Evolutionary conservation across 2,113 vertebrate species (phyloP), one percentile per base, ranked within the genome.

Genomic region (Numida meleagris): DNA sequence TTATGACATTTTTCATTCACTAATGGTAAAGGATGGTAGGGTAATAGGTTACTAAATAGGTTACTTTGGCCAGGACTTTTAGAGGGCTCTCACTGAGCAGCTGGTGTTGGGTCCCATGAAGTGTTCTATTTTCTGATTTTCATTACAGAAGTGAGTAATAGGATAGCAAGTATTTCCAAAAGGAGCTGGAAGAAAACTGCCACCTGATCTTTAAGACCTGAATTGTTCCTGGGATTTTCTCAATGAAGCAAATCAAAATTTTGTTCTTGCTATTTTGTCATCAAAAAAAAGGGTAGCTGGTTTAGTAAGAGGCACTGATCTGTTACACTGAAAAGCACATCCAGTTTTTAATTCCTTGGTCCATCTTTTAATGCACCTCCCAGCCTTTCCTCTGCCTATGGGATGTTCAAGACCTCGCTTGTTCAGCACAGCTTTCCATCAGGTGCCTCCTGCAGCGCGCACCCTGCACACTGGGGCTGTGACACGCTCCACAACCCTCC

Each of bases 111-210:
- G 24, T 66, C n/a, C 66, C 84, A n/a, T 2, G 1, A 24, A 55
- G 8, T 38, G 46, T 62, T 76, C 40, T 66, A 6, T 46, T 82
- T 87, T 59, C 84, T 86, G 33, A 53, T 77, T 85, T 77, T 50
- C 50, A 12, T 59, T 55, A 23, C 82, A 76, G 71, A 53, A 76
- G 3, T 31, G 62, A 94, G 25, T n/a, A 65, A 66, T 36, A 72
- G 91, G 36, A 46, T 16, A 79, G 58, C 20, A 89, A 76, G 18
- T 61, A 45, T 76, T 94, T 85, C 88, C 88, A 90, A 80, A 76
- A 93, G 42, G n/a, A 82, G 19, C 1, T 93, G 59, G 50, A 91
- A 94, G n/a, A 25, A 45, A 90, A 61, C 50, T 74, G 73, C 43
- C 80, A 33, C 31, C 67, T 76, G 70, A 43, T 79, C 48, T 87